Conservation (phyloP, 1,140 invertebrate species). For the Drosophila willistoni region DNA sequence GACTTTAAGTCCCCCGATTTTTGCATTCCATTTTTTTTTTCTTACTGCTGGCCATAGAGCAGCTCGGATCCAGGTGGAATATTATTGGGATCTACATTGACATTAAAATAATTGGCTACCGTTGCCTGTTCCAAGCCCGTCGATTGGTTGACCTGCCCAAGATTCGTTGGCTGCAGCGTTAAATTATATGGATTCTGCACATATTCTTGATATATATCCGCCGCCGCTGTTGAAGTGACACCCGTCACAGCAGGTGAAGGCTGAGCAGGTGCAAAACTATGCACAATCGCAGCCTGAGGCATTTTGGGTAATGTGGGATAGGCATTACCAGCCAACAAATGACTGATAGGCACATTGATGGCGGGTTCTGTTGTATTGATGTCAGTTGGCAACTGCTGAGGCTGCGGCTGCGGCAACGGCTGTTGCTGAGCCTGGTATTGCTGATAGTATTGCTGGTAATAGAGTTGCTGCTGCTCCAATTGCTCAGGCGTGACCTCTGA, state of each 20-base stretch:
- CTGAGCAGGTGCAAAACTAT: conserved; percentile 74
- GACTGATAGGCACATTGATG: conserved; percentile 70
- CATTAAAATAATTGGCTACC: conserved; percentile 85
- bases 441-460: conserved; percentile 45
- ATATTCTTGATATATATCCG: conserved; percentile 84
- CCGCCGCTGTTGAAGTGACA: conserved; percentile 27
- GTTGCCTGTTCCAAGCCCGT: conserved; percentile 40
- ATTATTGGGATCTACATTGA: conserved; percentile 81
- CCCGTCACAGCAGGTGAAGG: conserved; percentile 30
- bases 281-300: conserved; percentile 74
- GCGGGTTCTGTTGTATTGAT: conserved; percentile 24
- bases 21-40: conserved; percentile 28
- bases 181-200: conserved; percentile 84
- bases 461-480: conserved; percentile 35
- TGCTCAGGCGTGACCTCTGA: conserved; percentile 38
- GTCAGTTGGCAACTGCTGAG: neutral
- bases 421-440: conserved; percentile 43
- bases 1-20: conserved; percentile 21
- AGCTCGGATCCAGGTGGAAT: conserved; percentile 85
- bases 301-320: conserved; percentile 71
- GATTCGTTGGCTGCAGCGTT: conserved; percentile 59
- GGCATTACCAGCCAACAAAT: conserved; percentile 62
- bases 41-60: conserved; percentile 84
- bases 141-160: neutral
- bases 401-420: conserved; percentile 20